Conservation (phyloP, 2,113 vertebrate genomes). For the Gobiocypris rarus region DNA sequence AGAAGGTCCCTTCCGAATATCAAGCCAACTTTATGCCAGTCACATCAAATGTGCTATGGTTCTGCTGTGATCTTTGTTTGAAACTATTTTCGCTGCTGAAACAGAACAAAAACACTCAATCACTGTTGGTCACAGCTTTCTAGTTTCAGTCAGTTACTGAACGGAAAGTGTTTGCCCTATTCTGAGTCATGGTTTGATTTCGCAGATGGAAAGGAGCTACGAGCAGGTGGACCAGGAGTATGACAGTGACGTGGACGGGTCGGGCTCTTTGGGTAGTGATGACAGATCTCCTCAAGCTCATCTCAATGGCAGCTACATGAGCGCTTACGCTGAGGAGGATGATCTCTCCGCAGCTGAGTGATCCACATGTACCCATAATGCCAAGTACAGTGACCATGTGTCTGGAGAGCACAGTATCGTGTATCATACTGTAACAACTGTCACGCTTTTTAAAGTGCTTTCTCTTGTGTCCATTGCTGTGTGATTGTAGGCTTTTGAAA, state of each 20-base stretch:
- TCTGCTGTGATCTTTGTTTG: too few species aligned
- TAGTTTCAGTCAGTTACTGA: not conserved
- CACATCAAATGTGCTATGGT: too few species aligned
- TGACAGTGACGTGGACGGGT: slow-evolving; percentile 76
- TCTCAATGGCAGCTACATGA: slow-evolving; percentile 89
- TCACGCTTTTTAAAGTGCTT: slow-evolving; percentile 11
- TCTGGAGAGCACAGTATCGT: slow-evolving; percentile 1
- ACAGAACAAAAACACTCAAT: too few species aligned
- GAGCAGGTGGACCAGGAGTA: slow-evolving; percentile 72
- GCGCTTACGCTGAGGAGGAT: slow-evolving; percentile 69
- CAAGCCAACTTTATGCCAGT: too few species aligned
- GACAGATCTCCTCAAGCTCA: slow-evolving; percentile 70
- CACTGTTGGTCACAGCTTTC: too few species aligned
- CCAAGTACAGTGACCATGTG: not conserved
- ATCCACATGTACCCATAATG: not conserved
- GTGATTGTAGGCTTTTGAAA: slow-evolving; percentile 12
- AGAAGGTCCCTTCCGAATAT: too few species aligned
- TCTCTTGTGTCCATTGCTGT: slow-evolving; percentile 18
- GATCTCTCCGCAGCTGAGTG: slow-evolving; percentile 35
- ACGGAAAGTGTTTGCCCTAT: not conserved
- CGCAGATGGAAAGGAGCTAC: slow-evolving; percentile 74
- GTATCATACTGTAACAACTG: slow-evolving; percentile 33
- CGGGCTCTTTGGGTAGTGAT: slow-evolving; percentile 66
- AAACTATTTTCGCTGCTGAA: too few species aligned
- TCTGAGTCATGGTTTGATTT: not conserved